These are phyloP conservation scores for Cyanoderma ruficeps DNA, from an alignment of 2,113 vertebrate species.

Conservation along the genomic window DNA sequence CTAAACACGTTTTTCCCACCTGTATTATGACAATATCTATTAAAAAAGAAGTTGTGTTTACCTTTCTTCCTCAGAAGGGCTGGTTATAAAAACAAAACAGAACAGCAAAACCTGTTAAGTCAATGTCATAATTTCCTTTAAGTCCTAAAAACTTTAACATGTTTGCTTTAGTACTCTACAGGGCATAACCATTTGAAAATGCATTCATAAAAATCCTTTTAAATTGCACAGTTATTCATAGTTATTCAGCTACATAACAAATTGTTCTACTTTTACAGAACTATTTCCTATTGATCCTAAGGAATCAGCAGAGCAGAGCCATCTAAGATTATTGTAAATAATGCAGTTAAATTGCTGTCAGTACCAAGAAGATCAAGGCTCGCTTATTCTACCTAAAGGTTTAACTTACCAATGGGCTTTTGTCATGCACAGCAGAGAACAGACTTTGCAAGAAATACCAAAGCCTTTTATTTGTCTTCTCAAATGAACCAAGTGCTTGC, in stretches of 20 bases:
- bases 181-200: not conserved
- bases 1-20: not conserved
- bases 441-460: not conserved
- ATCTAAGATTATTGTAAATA: not conserved
- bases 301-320: not conserved
- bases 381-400: not conserved
- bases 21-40: not conserved
- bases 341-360: not conserved
- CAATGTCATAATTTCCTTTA: not conserved
- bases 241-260: not conserved
- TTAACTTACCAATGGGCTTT: not conserved
- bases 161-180: not conserved
- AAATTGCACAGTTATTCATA: not conserved
- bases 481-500: not conserved
- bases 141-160: not conserved
- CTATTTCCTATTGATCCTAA: not conserved
- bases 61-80: conserved; percentile 52
- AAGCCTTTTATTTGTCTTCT: not conserved
- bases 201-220: not conserved
- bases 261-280: not conserved
- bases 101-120: conserved; percentile 17
- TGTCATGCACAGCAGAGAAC: not conserved
- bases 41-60: conserved; percentile 12
- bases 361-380: not conserved
- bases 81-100: conserved; percentile 35